Evolutionary conservation across 2,113 vertebrate genomes (phyloP), one percentile per base, ranked within the genome.

Genomic region (Chiloscyllium plagiosum): DNA sequence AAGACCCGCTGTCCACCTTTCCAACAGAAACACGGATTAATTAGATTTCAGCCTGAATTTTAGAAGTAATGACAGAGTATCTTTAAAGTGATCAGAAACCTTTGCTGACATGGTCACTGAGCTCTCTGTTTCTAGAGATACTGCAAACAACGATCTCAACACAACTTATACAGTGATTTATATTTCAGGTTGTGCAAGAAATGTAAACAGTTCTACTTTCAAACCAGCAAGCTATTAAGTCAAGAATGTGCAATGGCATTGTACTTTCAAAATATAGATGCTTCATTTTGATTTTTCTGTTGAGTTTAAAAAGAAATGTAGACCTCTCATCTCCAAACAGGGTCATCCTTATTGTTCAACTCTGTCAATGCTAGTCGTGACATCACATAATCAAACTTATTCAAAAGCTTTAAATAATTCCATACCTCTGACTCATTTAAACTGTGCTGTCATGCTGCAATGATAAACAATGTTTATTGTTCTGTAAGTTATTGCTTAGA

Each of bases 381-480:
- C 22, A 87, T 87, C 47, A 52, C 47, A 50, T 52, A 72, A 87
- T 87, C 22, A 87, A 87, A 87, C 47, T 52, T 47, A 87, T 87
- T 87, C 52, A 24, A 87, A 87, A 87, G 20, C 85, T 56, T 1
- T 56, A 87, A 87, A 56, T 87, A 87, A 56, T 87, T 87, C 85
- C 24, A 52, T 87, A 56, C 56, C 66, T n/a, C 12, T 93, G 61
- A 65, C 61, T 93, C 89, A 93, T n/a, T 83, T 83, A 66, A 29
- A 37, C 61, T 93, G 26, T 65, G 19, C 89, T 93, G 52, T 7
- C 89, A 33, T 65, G 89, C 56, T 93, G 89, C 89, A 93, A 33
- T 93, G 61, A 93, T 33, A 66, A 33, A 93, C 17, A 93, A 93
- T 33, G n/a, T 93, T 66, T n/a, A 65, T 90, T 86, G 42, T 86